Percentiles rank a stretch among this genome's conserved stretches.
phyloP scores from a whole-genome alignment of 2,113 vertebrate species.

The Leucoraja erinaceus region DNA sequence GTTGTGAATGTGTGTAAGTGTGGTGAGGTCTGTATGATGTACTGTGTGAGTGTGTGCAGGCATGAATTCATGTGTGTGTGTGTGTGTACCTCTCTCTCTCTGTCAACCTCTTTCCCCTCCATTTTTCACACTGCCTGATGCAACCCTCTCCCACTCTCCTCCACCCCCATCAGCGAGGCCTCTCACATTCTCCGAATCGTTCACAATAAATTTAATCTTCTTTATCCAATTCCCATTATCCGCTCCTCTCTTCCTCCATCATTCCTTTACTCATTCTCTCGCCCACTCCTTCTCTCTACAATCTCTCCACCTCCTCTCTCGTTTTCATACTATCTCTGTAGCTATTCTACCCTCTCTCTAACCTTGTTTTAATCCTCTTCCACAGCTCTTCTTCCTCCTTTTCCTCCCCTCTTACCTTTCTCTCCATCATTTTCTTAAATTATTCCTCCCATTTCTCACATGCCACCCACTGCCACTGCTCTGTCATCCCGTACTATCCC shows the following conservation, averaged over 20 bases:
- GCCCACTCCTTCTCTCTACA: too few species aligned
- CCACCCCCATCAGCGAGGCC: conserved; percentile 51
- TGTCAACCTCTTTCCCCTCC: neutral
- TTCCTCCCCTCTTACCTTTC: neutral
- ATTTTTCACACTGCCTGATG: conserved; percentile 72
- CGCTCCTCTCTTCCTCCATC: conserved; percentile 41
- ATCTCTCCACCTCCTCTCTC: neutral
- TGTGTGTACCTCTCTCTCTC: too few species aligned
- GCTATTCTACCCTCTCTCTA: too few species aligned
- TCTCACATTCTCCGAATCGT: too few species aligned
- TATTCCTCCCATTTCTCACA: too few species aligned
- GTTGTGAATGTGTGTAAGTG: too few species aligned
- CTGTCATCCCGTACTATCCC: neutral
- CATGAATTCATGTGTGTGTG: too few species aligned
- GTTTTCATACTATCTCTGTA: neutral
- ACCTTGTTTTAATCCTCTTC: too few species aligned
- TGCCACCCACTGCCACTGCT: neutral
- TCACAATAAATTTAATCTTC: conserved; percentile 65
- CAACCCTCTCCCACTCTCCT: conserved; percentile 82
- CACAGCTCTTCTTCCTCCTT: too few species aligned
- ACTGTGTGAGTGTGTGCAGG: too few species aligned
- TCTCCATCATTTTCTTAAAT: neutral
- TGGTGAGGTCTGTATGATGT: too few species aligned
- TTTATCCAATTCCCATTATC: conserved; percentile 64
- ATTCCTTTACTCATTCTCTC: neutral